phyloP scores from a whole-genome alignment of 2,113 vertebrate species.

The Edolisoma coerulescens region DNA sequence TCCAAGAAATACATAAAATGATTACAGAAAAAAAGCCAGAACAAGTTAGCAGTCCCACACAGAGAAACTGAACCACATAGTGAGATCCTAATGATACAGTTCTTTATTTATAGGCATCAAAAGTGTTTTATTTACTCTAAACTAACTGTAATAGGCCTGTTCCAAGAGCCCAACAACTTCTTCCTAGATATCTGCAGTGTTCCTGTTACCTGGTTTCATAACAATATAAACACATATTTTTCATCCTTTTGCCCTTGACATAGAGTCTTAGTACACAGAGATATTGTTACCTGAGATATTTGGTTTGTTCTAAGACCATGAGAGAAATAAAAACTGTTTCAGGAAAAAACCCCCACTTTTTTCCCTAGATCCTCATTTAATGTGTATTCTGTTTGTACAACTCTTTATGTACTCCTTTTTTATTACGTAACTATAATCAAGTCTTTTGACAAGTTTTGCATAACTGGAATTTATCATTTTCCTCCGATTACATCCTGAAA shows the following conservation, averaged over 20 bases:
- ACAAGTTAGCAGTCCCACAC: not conserved
- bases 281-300: not conserved
- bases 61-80: not conserved
- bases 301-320: not conserved
- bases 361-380: not conserved
- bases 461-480: constrained; percentile 6
- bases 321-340: not conserved
- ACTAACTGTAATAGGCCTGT: not conserved
- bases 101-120: not conserved
- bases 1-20: not conserved
- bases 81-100: not conserved
- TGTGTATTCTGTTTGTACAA: not conserved
- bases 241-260: not conserved
- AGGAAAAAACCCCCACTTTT: not conserved
- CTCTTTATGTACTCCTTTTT: not conserved
- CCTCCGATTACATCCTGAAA: not conserved
- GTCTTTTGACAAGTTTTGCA: not conserved
- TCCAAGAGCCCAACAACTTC: not conserved
- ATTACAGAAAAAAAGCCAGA: not conserved
- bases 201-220: not conserved
- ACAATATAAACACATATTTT: not conserved
- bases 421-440: not conserved
- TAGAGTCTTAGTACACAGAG: not conserved
- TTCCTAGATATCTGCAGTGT: not conserved
- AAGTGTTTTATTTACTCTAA: not conserved